Conservation (phyloP, 2,888 invertebrate genomes). For the Rhopalosiphum nymphaeae region DNA sequence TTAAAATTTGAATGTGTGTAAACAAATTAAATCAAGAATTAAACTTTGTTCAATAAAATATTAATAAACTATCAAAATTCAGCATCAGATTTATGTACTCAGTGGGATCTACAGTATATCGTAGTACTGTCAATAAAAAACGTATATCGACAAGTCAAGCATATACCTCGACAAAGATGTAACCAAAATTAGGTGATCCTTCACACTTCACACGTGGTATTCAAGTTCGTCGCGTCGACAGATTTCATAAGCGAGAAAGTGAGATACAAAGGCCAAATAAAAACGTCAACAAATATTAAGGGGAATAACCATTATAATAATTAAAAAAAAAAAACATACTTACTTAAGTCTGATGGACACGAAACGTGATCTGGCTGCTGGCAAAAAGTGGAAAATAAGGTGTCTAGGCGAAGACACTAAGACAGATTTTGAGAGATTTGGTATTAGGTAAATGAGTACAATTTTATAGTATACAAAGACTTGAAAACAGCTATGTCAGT, state of each 20-base stretch:
- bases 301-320: background rate
- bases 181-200: background rate
- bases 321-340: constrained; percentile 16
- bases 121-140: background rate
- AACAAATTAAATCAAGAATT: no score
- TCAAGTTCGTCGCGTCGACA: background rate
- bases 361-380: constrained; percentile 58
- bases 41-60: no score
- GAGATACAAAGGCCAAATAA: no score
- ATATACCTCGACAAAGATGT: background rate
- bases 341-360: constrained; percentile 66
- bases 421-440: background rate
- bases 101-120: no score
- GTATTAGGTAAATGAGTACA: no score
- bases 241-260: background rate
- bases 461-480: no score
- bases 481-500: no score
- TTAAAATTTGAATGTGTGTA: no score
- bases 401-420: background rate
- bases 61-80: no score
- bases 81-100: background rate
- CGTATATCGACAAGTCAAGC: background rate
- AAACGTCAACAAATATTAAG: rapidly evolving
- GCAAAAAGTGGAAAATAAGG: background rate
- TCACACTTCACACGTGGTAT: constrained; percentile 9